Evolutionary conservation across 1,140 invertebrate genomes (phyloP).

Genomic region (Drosophila ercepeae): DNA sequence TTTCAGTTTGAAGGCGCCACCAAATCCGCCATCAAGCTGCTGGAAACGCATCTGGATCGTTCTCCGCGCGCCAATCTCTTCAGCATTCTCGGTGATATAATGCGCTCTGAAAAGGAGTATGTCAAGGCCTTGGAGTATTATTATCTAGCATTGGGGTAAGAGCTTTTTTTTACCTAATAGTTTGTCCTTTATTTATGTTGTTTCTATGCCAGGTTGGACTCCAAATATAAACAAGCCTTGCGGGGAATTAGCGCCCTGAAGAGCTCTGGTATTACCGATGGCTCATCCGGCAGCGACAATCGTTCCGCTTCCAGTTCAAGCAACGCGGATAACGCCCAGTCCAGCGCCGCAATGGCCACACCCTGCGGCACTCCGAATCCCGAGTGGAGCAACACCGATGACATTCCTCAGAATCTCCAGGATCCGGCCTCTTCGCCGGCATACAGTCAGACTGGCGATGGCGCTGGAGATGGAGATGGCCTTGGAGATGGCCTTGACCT

Average conservation of each 20-base stretch:
- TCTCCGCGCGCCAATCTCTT: constrained; percentile 64
- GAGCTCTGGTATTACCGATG: constrained; percentile 5
- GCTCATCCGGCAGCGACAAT: neutral
- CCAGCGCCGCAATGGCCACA: neutral
- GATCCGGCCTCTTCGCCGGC: neutral
- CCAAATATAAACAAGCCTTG: constrained; percentile 55
- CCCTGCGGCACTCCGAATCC: constrained; percentile 42
- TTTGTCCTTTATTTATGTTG: neutral
- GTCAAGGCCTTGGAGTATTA: constrained; percentile 71
- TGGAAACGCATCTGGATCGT: constrained; percentile 61
- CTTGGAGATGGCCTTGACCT: no score
- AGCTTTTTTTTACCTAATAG: neutral
- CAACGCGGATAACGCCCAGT: neutral
- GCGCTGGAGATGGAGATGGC: neutral
- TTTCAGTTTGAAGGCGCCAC: constrained; percentile 54
- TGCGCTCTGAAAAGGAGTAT: constrained; percentile 53
- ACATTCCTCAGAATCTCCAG: neutral
- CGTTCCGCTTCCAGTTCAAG: neutral
- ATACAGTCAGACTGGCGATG: neutral
- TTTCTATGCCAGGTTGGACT: constrained; percentile 53
- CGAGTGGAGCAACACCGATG: constrained; percentile 39
- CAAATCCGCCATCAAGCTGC: constrained; percentile 52
- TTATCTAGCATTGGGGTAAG: constrained; percentile 63
- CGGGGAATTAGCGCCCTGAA: constrained; percentile 63
- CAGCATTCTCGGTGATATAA: constrained; percentile 65